These are phyloP conservation scores for Spheniscus mendiculus DNA, from an alignment of 2,113 vertebrate genomes.

Conservation along the genomic window DNA sequence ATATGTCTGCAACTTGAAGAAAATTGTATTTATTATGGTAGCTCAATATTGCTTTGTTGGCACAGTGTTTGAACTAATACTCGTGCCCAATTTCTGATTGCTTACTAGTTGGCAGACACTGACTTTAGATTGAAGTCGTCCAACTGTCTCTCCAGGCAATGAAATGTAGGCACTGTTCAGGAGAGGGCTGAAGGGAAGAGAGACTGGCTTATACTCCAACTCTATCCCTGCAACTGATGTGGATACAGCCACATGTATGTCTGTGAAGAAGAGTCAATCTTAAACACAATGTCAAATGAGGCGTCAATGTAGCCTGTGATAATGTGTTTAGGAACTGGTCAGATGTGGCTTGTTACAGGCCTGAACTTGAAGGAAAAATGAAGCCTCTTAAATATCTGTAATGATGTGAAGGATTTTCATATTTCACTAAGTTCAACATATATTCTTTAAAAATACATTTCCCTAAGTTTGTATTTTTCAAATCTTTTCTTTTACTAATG, in stretches of 20 bases:
- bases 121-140: neutral
- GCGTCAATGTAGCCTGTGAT: rapidly evolving
- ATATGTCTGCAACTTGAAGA: neutral
- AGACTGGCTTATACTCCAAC: neutral
- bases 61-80: neutral
- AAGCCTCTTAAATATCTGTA: neutral
- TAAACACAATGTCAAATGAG: neutral
- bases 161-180: neutral
- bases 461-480: neutral
- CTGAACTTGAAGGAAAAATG: neutral
- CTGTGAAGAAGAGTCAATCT: neutral
- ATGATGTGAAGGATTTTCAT: neutral
- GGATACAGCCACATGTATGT: rapidly evolving
- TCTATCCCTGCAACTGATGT: rapidly evolving
- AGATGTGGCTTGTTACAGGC: neutral
- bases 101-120: neutral
- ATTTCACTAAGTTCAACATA: neutral
- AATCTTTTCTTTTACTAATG: neutral
- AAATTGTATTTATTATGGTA: neutral
- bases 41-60: neutral
- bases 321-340: neutral
- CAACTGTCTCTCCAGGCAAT: neutral
- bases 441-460: neutral
- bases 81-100: neutral
- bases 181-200: neutral